Conservation (phyloP, 2,113 vertebrate species). For the Leiothrix lutea region DNA sequence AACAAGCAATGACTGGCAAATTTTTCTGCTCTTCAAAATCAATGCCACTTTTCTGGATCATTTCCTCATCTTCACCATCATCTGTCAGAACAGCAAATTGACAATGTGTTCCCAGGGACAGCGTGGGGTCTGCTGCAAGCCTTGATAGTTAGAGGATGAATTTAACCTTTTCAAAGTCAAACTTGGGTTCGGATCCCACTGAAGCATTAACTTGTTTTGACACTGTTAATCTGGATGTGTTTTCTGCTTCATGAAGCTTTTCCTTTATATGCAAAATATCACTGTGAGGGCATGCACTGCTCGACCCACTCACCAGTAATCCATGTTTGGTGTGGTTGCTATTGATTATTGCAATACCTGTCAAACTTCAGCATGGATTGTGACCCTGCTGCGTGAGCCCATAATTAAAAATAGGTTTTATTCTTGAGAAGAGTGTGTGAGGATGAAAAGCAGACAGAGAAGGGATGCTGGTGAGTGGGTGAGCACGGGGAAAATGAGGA, state of each 20-base stretch:
- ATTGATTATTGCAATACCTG: not conserved
- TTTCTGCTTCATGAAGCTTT: not conserved
- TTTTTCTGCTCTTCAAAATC: slow-evolving; percentile 41
- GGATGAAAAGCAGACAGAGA: not conserved
- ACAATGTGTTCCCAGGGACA: not conserved
- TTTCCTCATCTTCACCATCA: slow-evolving; percentile 6
- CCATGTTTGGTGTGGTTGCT: not conserved
- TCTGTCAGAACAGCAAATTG: not conserved
- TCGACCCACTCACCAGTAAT: not conserved
- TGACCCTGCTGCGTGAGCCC: not conserved
- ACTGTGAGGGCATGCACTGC: not conserved
- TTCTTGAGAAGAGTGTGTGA: not conserved
- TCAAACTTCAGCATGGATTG: not conserved
- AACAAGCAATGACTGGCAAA: slow-evolving; percentile 46
- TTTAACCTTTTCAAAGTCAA: slow-evolving; percentile 8
- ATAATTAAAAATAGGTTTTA: not conserved
- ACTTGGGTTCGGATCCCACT: not conserved
- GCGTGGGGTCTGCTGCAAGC: not conserved
- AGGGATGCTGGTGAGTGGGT: not conserved
- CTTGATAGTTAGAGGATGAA: not conserved
- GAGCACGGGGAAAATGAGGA: not conserved
- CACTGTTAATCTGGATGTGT: not conserved
- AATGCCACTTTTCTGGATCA: slow-evolving; percentile 55
- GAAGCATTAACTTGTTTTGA: not conserved
- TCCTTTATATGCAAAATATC: not conserved